Percentiles rank a stretch among this genome's conserved stretches.
These are phyloP conservation scores for Antechinus flavipes DNA, from an alignment of 2,113 vertebrate species.

Conservation along the genomic window DNA sequence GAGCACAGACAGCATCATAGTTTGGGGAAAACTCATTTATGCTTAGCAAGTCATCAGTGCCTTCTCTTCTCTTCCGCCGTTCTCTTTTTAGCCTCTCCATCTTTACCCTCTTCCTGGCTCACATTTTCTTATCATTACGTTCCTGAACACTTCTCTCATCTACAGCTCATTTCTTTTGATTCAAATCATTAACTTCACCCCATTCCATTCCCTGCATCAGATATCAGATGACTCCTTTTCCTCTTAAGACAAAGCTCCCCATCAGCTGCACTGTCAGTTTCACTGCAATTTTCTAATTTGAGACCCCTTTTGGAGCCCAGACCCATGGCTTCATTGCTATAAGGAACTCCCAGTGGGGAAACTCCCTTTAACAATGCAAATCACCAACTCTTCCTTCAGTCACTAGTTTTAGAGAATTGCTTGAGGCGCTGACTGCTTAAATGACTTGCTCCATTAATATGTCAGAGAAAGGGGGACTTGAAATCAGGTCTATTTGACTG, in stretches of 20 bases:
- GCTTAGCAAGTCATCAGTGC: not conserved
- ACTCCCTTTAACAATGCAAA: not conserved
- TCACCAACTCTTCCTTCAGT: not conserved
- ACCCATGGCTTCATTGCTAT: not conserved
- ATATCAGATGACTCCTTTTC: not conserved
- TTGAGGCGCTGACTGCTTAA: not conserved
- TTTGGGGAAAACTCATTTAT: not conserved
- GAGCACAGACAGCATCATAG: not conserved
- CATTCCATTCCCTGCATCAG: not conserved
- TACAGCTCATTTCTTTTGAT: not conserved
- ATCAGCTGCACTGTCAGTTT: constrained; percentile 4
- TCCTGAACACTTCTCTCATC: not conserved
- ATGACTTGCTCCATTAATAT: not conserved
- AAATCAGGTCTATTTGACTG: not conserved
- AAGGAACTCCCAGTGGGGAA: not conserved
- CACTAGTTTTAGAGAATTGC: not conserved
- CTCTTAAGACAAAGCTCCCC: constrained; percentile 34
- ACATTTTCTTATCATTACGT: not conserved
- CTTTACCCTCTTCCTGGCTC: not conserved
- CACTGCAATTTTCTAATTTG: not conserved
- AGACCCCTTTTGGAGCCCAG: not conserved
- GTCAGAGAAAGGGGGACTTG: not conserved
- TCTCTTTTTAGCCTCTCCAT: not conserved
- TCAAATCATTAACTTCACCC: constrained; percentile 13
- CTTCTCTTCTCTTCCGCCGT: not conserved